These are phyloP conservation scores for Mythimna albipuncta DNA, from an alignment of 2,888 invertebrate species.

Conservation along the genomic window DNA sequence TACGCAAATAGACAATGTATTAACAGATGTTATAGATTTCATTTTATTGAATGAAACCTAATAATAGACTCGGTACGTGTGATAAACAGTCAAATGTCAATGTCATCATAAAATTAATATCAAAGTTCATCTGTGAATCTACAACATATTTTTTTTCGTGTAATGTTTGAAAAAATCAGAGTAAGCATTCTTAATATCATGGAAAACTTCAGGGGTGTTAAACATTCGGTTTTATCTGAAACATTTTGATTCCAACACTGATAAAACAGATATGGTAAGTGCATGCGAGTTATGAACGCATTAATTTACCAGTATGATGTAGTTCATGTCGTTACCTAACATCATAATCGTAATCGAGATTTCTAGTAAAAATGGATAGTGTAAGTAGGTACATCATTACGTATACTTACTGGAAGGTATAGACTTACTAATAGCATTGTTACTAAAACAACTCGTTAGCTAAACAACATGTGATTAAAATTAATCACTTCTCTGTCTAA, in stretches of 20 bases:
- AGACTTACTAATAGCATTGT: neutral
- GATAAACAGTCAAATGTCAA: slow-evolving; percentile 13
- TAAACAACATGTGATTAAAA: slow-evolving; percentile 24
- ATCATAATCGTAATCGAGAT: slow-evolving; percentile 56
- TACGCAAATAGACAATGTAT: neutral
- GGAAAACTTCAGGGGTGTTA: slow-evolving; percentile 14
- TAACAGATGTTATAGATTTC: slow-evolving; percentile 2
- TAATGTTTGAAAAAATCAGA: neutral
- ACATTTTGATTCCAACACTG: slow-evolving; percentile 13
- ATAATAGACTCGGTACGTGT: neutral
- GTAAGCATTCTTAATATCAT: slow-evolving; percentile 18
- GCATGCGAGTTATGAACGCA: slow-evolving; percentile 34
- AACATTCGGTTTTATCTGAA: slow-evolving; percentile 27
- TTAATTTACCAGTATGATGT: slow-evolving; percentile 22
- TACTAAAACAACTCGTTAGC: slow-evolving; percentile 23
- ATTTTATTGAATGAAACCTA: neutral
- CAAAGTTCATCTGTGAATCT: neutral
- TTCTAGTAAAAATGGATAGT: slow-evolving; percentile 62
- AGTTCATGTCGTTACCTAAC: slow-evolving; percentile 58
- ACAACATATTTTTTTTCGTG: neutral
- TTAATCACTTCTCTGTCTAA: slow-evolving; percentile 22
- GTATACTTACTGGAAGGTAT: slow-evolving; percentile 17
- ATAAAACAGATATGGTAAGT: slow-evolving; percentile 41
- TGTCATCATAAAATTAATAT: slow-evolving; percentile 4
- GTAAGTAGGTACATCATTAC: slow-evolving; percentile 32